A percentile compares a stretch with the other conserved stretches of the same genome.
Conservation (phyloP, 1,140 invertebrate genomes). For the Drosophila kepulauana region DNA sequence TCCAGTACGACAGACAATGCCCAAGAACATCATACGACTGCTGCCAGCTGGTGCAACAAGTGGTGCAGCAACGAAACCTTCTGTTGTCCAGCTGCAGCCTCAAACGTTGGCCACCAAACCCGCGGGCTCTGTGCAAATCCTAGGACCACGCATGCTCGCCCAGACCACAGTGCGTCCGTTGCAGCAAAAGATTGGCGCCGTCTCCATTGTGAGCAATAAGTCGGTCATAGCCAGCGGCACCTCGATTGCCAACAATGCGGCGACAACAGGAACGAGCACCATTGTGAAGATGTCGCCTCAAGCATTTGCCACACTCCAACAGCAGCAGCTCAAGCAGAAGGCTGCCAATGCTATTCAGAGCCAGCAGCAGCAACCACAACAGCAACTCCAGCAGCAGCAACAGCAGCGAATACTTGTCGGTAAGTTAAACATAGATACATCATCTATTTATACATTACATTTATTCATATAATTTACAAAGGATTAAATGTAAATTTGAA, state of each 20-base stretch:
- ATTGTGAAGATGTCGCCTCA: constrained; percentile 81
- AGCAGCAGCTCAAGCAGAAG: constrained; percentile 72
- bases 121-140: constrained; percentile 57
- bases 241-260: constrained; percentile 22
- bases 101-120: constrained; percentile 31
- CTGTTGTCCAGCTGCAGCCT: constrained; percentile 32
- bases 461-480: too few relatives aligned
- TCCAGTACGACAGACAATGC: constrained; percentile 62
- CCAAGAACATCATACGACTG: constrained; percentile 73
- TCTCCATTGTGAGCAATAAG: constrained; percentile 62
- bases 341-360: constrained; percentile 46
- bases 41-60: constrained; percentile 51
- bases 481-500: too few relatives aligned
- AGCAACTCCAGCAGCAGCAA: constrained; percentile 16
- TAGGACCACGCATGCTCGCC: constrained; percentile 70
- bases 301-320: constrained; percentile 74
- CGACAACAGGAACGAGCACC: constrained; percentile 44
- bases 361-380: constrained; percentile 20
- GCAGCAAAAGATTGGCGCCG: constrained; percentile 71
- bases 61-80: constrained; percentile 46
- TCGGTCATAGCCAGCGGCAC: constrained; percentile 23
- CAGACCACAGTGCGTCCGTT: constrained; percentile 64
- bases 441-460: too few relatives aligned
- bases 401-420: constrained; percentile 76
- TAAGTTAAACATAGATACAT: constrained; percentile 40